Conservation (phyloP, 1,140 invertebrate species). For the Himalopsyche phryganea region DNA sequence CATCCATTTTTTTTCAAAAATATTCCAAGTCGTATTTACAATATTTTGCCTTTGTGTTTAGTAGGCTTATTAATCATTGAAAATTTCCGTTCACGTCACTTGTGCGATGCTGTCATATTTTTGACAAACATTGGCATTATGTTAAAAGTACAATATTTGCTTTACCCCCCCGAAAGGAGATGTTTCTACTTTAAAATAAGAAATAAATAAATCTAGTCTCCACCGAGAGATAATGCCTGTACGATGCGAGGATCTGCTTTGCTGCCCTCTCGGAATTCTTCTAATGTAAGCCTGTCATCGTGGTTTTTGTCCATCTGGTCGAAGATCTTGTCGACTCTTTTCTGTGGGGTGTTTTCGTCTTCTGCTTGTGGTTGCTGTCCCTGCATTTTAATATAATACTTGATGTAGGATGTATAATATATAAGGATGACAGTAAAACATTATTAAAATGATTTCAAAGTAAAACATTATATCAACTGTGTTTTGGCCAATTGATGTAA, state of each 20-base stretch:
- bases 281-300: slow-evolving; percentile 93
- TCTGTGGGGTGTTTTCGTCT: slow-evolving; percentile 93
- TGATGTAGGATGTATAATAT: too few relatives aligned
- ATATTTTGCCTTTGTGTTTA: too few relatives aligned
- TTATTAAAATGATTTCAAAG: too few relatives aligned
- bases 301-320: slow-evolving; percentile 99
- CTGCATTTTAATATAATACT: too few relatives aligned
- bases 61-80: too few relatives aligned
- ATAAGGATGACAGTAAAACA: too few relatives aligned
- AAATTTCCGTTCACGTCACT: too few relatives aligned
- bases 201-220: slow-evolving; percentile 53
- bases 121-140: neutral
- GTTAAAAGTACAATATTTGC: too few relatives aligned
- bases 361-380: slow-evolving; percentile 86
- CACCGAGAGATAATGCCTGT: slow-evolving; percentile 82
- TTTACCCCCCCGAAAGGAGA: neutral
- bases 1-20: too few relatives aligned
- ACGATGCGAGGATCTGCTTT: slow-evolving; percentile 98
- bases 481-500: too few relatives aligned
- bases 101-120: neutral
- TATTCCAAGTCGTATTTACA: too few relatives aligned
- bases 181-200: neutral
- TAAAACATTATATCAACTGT: too few relatives aligned
- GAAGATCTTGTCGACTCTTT: slow-evolving; percentile 95
- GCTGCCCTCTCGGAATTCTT: slow-evolving; percentile 97